phyloP scores from a whole-genome alignment of 2,113 vertebrate genomes.

The Actenoides lindsayi region DNA sequence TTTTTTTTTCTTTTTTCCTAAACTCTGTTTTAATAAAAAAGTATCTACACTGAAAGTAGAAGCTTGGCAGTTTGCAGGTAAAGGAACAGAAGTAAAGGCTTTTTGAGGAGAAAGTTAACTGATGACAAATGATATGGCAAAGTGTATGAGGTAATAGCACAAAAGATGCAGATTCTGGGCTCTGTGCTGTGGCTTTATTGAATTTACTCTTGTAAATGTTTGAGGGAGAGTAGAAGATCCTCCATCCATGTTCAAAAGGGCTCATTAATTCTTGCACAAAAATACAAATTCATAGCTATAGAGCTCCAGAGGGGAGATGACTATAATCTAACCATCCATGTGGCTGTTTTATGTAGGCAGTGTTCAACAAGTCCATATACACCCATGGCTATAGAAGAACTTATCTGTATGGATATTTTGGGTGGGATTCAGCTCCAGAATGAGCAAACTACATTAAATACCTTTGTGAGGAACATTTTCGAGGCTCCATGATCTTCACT shows the following conservation, averaged over 20 bases:
- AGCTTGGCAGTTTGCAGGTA: neutral
- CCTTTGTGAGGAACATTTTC: neutral
- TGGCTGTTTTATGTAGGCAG: neutral
- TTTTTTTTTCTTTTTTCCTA: too few relatives aligned
- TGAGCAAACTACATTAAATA: neutral
- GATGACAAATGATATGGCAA: neutral
- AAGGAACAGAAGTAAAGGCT: neutral
- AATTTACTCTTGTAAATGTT: neutral
- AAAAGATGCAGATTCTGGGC: neutral
- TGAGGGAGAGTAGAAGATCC: neutral
- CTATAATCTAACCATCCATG: neutral
- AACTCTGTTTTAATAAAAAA: neutral
- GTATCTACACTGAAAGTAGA: neutral
- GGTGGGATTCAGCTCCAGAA: neutral
- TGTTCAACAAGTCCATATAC: neutral
- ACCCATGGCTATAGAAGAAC: neutral
- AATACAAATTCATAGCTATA: neutral
- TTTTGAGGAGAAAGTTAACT: neutral
- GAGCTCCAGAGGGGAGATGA: neutral
- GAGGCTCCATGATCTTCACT: neutral
- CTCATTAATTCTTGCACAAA: slow-evolving; percentile 1
- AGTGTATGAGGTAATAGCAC: neutral
- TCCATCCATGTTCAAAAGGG: neutral
- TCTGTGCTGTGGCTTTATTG: neutral
- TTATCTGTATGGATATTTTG: neutral